phyloP scores from a whole-genome alignment of 2,797 vertebrate species.

The Luscinia megarhynchos region DNA sequence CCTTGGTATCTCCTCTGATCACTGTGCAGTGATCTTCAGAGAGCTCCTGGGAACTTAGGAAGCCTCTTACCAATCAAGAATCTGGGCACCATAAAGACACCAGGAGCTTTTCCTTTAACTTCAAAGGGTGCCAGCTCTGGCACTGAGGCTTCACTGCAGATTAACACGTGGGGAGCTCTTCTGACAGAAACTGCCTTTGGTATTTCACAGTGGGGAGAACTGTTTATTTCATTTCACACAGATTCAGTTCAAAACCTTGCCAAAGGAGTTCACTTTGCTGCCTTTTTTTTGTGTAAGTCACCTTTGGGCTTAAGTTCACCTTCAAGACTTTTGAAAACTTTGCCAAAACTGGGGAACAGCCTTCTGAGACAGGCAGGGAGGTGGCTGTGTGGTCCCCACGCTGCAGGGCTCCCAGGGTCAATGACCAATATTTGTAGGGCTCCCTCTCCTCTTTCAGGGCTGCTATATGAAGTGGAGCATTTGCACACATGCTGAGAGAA shows the following conservation, averaged over 20 bases:
- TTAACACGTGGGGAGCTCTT: neutral
- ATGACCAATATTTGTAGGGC: neutral
- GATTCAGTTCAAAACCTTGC: neutral
- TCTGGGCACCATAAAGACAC: neutral
- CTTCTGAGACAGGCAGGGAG: neutral
- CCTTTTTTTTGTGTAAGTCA: neutral
- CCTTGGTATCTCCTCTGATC: neutral
- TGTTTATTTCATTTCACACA: neutral
- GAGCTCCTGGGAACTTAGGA: neutral
- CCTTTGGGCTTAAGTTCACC: neutral
- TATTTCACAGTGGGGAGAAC: neutral
- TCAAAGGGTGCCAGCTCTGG: constrained; percentile 11
- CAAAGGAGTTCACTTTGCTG: neutral
- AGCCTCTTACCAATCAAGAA: neutral
- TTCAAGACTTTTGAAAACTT: neutral
- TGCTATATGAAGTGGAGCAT: neutral
- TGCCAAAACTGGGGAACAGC: neutral
- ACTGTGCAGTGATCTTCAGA: neutral
- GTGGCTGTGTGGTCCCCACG: neutral
- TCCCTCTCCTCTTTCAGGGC: neutral
- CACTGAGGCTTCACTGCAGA: neutral
- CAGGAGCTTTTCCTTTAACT: constrained; percentile 8
- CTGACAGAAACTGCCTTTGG: neutral
- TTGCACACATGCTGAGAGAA: neutral
- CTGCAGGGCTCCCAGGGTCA: neutral